phyloP scores from a whole-genome alignment of 2,888 invertebrate genomes.

The Epicampocera succincta region DNA sequence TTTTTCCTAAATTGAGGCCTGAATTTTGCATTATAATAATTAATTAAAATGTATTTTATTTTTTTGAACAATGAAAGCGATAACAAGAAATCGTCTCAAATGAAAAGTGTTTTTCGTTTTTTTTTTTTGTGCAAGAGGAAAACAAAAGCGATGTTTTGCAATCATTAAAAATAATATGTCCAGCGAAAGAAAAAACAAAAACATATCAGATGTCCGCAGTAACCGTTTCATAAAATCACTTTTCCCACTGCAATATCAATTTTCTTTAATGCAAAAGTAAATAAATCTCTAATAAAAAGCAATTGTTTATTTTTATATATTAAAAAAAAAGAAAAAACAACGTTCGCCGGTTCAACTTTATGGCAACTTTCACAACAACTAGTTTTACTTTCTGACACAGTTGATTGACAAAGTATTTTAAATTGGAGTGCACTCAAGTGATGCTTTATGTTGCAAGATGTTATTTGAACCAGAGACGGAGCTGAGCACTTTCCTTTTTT shows the following conservation, averaged over 20 bases:
- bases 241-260: background rate
- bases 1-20: no score
- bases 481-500: no score
- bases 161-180: no score
- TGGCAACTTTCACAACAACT: slow-evolving; percentile 56
- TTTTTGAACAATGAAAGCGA: slow-evolving; percentile 24
- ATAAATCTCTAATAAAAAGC: background rate
- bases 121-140: background rate
- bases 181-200: background rate
- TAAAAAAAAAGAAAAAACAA: background rate
- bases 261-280: background rate
- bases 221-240: background rate
- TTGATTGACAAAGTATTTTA: slow-evolving; percentile 56
- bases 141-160: background rate
- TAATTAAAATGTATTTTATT: no score
- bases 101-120: no score
- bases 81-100: background rate
- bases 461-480: no score
- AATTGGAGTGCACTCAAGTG: background rate
- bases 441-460: no score
- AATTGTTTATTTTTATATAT: slow-evolving; percentile 12
- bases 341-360: background rate
- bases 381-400: slow-evolving; percentile 50
- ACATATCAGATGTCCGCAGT: slow-evolving; percentile 8
- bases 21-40: no score